These are phyloP conservation scores for Cataglyphis cursor DNA, from an alignment of 2,888 invertebrate genomes.

Conservation along the genomic window DNA sequence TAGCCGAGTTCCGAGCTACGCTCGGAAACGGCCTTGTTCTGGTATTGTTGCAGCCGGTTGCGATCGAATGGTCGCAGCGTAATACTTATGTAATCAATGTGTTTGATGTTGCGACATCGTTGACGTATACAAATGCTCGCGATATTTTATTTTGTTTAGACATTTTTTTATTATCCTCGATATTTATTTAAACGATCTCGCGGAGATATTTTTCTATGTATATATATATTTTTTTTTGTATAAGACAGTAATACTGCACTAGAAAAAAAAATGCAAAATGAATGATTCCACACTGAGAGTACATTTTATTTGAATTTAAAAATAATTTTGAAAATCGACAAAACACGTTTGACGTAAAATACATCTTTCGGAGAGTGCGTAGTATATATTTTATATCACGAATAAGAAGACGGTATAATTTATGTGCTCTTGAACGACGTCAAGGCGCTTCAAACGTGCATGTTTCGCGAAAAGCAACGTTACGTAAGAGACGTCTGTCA, in stretches of 20 bases:
- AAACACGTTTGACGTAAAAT: not conserved
- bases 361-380: not conserved
- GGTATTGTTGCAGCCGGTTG: slow-evolving; percentile 26
- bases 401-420: not conserved
- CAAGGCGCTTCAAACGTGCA: not conserved
- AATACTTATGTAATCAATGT: slow-evolving; percentile 30
- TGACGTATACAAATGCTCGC: slow-evolving; percentile 8
- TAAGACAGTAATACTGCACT: not conserved
- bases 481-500: slow-evolving; percentile 44
- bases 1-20: too few relatives aligned
- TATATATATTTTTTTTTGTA: not conserved
- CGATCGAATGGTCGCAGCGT: slow-evolving; percentile 33
- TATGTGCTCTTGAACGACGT: not conserved
- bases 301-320: not conserved
- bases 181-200: not conserved
- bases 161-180: slow-evolving; percentile 1
- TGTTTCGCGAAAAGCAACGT: slow-evolving; percentile 52
- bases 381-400: not conserved
- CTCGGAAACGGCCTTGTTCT: slow-evolving; percentile 28
- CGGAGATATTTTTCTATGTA: not conserved
- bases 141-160: not conserved
- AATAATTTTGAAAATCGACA: not conserved
- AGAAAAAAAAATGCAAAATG: slow-evolving; percentile 39
- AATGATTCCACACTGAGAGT: slow-evolving; percentile 5
- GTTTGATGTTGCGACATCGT: slow-evolving; percentile 35